phyloP scores from a whole-genome alignment of 2,113 vertebrate species.

The Aphyosemion australe region DNA sequence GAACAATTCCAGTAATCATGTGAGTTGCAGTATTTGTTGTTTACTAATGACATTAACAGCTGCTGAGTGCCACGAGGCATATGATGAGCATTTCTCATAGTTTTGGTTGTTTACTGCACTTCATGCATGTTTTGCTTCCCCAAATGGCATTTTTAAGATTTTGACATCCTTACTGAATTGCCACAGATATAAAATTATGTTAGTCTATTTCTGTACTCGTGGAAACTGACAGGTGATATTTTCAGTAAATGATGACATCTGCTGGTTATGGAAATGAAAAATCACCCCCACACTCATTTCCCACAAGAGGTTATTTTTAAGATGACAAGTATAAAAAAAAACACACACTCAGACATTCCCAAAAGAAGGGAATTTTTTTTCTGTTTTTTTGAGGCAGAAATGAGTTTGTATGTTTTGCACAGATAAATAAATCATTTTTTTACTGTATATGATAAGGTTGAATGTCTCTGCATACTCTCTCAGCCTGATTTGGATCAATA shows the following conservation, averaged over 20 bases:
- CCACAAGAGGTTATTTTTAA: neutral
- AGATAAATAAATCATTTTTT: too few relatives aligned
- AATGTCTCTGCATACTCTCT: neutral
- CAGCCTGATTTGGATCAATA: neutral
- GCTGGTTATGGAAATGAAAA: constrained; percentile 7
- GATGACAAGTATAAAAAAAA: neutral
- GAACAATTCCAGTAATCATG: too few relatives aligned
- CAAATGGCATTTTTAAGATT: too few relatives aligned
- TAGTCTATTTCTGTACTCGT: neutral
- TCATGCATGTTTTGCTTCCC: too few relatives aligned
- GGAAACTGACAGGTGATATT: neutral
- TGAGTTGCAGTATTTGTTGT: too few relatives aligned
- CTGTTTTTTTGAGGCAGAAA: too few relatives aligned
- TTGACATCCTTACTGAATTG: too few relatives aligned
- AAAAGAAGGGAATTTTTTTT: neutral
- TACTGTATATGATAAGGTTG: neutral
- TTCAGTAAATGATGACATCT: constrained; percentile 19
- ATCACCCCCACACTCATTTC: constrained; percentile 7
- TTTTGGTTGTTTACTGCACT: too few relatives aligned
- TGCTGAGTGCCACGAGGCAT: too few relatives aligned
- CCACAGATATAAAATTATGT: too few relatives aligned
- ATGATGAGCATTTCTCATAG: too few relatives aligned
- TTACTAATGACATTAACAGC: too few relatives aligned
- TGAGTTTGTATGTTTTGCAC: neutral
- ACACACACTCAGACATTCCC: neutral